Base-by-base conservation (phyloP, 2,888 invertebrate species). In the Hemicrepidius hirtus region DNA sequence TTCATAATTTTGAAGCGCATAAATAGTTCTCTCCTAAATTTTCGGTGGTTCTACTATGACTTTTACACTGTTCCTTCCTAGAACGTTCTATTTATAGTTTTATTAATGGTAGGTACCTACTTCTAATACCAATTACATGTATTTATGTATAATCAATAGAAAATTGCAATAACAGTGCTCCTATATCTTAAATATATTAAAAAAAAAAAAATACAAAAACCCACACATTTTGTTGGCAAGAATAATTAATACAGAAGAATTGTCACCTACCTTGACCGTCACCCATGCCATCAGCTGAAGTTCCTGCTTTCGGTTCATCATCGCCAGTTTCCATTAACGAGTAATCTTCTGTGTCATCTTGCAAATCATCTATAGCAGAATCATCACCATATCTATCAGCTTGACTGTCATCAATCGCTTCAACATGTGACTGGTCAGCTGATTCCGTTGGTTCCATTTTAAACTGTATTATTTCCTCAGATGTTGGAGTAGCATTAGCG, bases 181-280 rank as follows among this genome's bases (percentile, higher is more conserved):
- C 1, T 9, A 5, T 7, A 32, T 5, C 1, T 32, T 32, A 32
- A 5, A 32, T 32, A 32, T 28, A 13, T n/a, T 3, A 13, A 3
- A 40, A 1, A 13, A 4, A 40, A 40, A 13, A n/a, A 13, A 6
- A 13, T 13, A 40, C 13, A 6, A 32, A 66, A n/a, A n/a, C n/a
- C 44, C 69, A 72, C 70, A 74, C 37, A 57, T 55, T 72, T 69
- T 59, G 41, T 67, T 69, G 53, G 63, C 64, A 55, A 12, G 2
- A 70, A 60, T 2, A 55, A 44, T 60, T 68, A 49, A 53, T 24
- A 55, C 68, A 75, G 76, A 75, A n/a, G n/a, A 69, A 71, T 78
- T 40, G 64, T 13, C 79, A 84, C 85, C 81, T 85, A 86, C 86
- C 86, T 86, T 86, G 86, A 79, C 84, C 84, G 80, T 86, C 85